Evolutionary conservation across 92 coral and sea anemone species (phyloP), one percentile per base, ranked within the genome.

Genomic region (Zoanthus gigantus): DNA sequence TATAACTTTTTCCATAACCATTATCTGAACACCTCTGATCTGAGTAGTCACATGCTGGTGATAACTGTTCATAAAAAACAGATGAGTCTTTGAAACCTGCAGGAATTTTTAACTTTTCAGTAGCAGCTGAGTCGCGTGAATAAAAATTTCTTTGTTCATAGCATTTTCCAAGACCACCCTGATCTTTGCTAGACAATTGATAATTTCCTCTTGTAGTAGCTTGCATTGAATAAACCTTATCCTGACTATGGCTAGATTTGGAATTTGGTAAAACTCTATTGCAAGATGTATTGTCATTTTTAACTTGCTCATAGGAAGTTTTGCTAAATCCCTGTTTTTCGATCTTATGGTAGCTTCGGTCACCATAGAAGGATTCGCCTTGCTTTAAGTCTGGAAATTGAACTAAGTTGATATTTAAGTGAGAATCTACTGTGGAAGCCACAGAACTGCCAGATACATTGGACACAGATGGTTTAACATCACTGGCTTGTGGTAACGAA

Each of bases 51-150:
- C 94, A 85, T 10, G 98, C 94, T 14, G 98, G 98, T 6, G 96
- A 93, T 76, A 95, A 78, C 73, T 95, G 98, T 69, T 95, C 98
- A 82, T 95, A 95, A 71, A 91, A 91, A 83, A 90, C 77, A 18
- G 81, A 87, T 45, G 93, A 63, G 72, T 90, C 92, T 7, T 82
- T 72, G 61, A 90, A 94, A 11, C 90, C 77, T 87, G 75, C 44
- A 37, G 85, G 68, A 15, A 76, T 79, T 31, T 90, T 83, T 0
- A 77, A 45, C 37, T 45, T 85, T 34, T 82, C 91, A 37, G 7
- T 73, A 18, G 31, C 61, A 61, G 72, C 28, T 8, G 74, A 32
- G 12, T 81, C 74, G 30, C 45, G 74, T 10, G 85, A 81, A 73
- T 65, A 81, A 5, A 74, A 81, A 63, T 81, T 71, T 9, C 47